Percentiles rank a stretch among this genome's conserved stretches.
phyloP scores from a whole-genome alignment of 2,797 vertebrate genomes.

The Falco concolor region DNA sequence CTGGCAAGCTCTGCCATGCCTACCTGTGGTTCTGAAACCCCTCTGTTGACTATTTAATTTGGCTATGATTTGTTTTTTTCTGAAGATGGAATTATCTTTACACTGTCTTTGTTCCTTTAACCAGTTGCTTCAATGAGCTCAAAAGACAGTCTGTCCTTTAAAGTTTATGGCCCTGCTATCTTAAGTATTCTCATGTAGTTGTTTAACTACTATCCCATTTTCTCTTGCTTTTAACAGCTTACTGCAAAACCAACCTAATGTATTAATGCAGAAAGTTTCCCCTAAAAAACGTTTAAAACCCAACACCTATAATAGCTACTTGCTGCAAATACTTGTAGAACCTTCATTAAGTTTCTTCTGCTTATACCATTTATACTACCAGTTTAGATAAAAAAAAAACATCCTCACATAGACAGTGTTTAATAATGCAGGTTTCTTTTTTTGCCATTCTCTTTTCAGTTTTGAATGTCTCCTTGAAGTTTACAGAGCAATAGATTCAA shows the following conservation, averaged over 20 bases:
- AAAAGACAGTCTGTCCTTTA: not conserved
- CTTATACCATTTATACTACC: not conserved
- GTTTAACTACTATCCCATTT: not conserved
- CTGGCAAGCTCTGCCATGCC: not conserved
- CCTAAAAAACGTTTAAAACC: not conserved
- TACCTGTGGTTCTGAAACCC: not conserved
- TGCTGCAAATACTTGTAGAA: not conserved
- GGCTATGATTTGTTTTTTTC: not conserved
- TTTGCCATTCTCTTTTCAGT: not conserved
- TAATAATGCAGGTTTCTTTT: not conserved
- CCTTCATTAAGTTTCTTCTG: not conserved
- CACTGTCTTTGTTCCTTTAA: not conserved
- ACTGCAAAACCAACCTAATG: not conserved
- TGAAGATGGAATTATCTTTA: not conserved
- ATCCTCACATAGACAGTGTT: not conserved
- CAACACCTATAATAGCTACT: not conserved
- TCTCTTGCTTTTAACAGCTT: not conserved
- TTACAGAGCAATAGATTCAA: not conserved
- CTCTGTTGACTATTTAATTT: not conserved
- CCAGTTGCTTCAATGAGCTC: not conserved
- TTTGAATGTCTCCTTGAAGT: not conserved
- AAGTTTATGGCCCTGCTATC: not conserved
- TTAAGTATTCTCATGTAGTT: not conserved
- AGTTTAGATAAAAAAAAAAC: not conserved
- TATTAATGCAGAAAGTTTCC: not conserved